Base-by-base conservation (phyloP, 1,140 invertebrate genomes). In the Bombus polaris region DNA sequence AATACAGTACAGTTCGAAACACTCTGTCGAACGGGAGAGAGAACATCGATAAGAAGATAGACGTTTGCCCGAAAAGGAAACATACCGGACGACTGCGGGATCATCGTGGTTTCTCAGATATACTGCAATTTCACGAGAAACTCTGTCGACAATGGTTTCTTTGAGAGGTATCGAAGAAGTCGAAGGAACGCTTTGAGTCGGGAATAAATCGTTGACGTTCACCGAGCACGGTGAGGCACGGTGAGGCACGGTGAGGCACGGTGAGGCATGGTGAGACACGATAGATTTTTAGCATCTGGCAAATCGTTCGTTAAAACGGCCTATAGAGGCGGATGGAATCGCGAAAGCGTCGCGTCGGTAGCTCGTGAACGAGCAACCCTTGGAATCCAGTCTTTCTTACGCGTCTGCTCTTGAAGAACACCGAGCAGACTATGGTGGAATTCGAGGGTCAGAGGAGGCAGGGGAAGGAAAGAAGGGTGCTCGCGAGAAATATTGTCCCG, bases 261-360 rank as follows among this genome's bases (percentile, higher is more conserved):
- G n/a, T n/a, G n/a, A n/a, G n/a, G n/a, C n/a, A n/a, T n/a, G n/a
- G n/a, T n/a, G 57, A 22, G 70, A 39, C 0, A 13, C 12, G 4
- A 3, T 3, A 25, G 71, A 62, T 75, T 75, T 44, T 44, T 35
- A 37, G 32, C 81, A 42, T n/a, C 71, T 44, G 53, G 71, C 57
- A 82, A 81, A 81, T 81, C 79, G 79, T 53, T 81, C 66, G 79
- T 81, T 81, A 81, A 75, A 75, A 75, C 81, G 53, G 59, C 25
- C 57, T 66, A 47, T 15, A 28, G 68, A 53, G 35, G 22, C 22
- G 2, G 44, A 13, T 32, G 65, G 25, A 47, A 35, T 32, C 25
- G 37, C 37, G 75, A 28, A 53, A 53, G 59, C 25, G 25, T 62
- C 28, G 47, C 78, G 65, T 57, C 68, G 44, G 37, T 44, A 18